A percentile compares a stretch with the other conserved stretches of the same genome.
phyloP scores from a whole-genome alignment of 64 coral and sea anemone genomes.

The Montipora efflorescens region DNA sequence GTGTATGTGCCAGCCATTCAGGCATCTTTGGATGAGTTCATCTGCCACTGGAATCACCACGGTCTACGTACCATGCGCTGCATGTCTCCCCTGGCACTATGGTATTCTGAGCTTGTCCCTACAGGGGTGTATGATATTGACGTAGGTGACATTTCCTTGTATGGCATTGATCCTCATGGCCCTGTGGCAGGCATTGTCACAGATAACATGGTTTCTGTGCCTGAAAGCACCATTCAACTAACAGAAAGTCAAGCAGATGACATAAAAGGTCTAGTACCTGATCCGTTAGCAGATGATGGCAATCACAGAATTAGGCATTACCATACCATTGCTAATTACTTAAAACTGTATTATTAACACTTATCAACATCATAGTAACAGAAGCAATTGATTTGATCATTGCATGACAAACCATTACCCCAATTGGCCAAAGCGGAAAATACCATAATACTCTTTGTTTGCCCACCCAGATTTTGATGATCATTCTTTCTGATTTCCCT shows the following conservation, averaged over 20 bases:
- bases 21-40: conserved; percentile 48
- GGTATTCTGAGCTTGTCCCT: conserved; percentile 43
- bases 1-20: conserved; percentile 18
- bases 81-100: conserved; percentile 17
- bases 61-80: too few species aligned
- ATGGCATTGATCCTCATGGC: conserved; percentile 63
- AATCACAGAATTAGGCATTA: conserved; percentile 51
- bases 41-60: not conserved
- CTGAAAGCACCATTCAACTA: conserved; percentile 51
- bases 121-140: conserved; percentile 22
- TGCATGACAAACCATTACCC: too few species aligned
- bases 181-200: conserved; percentile 33
- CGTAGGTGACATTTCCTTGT: conserved; percentile 5
- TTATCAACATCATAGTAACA: too few species aligned
- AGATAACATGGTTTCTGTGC: not conserved
- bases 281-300: conserved; percentile 48
- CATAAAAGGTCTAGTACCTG: conserved; percentile 33
- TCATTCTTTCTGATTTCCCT: too few species aligned
- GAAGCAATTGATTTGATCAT: too few species aligned
- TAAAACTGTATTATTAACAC: not conserved
- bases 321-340: conserved; percentile 16
- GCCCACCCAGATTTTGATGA: too few species aligned
- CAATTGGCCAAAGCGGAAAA: too few species aligned
- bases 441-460: too few species aligned
- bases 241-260: conserved; percentile 38